These are phyloP conservation scores for Porites lutea DNA, from an alignment of 64 coral and sea anemone species.

Conservation along the genomic window DNA sequence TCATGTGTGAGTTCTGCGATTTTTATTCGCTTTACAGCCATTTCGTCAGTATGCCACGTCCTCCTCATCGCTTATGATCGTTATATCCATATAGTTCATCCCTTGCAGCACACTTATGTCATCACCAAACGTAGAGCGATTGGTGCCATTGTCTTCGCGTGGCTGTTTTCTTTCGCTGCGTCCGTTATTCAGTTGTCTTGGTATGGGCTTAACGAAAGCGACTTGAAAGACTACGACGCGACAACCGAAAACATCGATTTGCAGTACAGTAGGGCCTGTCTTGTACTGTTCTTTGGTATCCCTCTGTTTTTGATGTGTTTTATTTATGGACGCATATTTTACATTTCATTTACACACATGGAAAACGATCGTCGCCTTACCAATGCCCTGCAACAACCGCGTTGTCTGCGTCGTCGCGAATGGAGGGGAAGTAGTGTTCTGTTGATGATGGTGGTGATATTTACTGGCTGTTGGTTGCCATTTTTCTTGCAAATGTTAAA, in stretches of 20 bases:
- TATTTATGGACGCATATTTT: constrained; percentile 58
- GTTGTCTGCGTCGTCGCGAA: not conserved
- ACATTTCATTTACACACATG: constrained; percentile 44
- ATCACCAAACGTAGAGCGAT: constrained; percentile 35
- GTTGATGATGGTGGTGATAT: constrained; percentile 46
- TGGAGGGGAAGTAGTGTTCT: constrained; percentile 40
- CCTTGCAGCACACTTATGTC: not conserved
- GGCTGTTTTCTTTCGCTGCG: constrained; percentile 25
- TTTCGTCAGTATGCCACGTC: constrained; percentile 51
- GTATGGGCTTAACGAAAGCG: not conserved
- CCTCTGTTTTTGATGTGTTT: constrained; percentile 42
- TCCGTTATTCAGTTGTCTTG: constrained; percentile 62
- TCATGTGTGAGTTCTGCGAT: constrained; percentile 39
- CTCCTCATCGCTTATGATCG: constrained; percentile 42
- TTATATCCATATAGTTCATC: constrained; percentile 54
- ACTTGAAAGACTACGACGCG: not conserved
- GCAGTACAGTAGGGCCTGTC: constrained; percentile 25
- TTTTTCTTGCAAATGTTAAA: constrained; percentile 37
- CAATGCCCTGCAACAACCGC: not conserved
- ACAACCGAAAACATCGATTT: constrained; percentile 6
- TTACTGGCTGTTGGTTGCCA: constrained; percentile 53
- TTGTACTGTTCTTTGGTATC: constrained; percentile 17
- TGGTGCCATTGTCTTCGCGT: not conserved
- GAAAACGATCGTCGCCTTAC: not conserved
- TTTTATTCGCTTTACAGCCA: constrained; percentile 55